Evolutionary conservation across 64 coral and sea anemone genomes (phyloP), one percentile per base, ranked within the genome.

Genomic region (Orbicella faveolata): DNA sequence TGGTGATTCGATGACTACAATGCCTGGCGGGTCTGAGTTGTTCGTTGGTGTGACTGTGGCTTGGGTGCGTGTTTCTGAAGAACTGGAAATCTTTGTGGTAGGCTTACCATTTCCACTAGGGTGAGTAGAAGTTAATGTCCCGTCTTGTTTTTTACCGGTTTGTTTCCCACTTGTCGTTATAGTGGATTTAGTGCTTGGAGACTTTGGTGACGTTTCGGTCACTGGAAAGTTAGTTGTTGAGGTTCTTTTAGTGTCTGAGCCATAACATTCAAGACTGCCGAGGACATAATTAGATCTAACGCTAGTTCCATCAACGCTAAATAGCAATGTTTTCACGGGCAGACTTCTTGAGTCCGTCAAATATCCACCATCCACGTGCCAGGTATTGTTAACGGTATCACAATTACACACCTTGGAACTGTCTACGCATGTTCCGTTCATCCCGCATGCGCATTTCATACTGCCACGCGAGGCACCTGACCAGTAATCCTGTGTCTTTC

Each of bases 401-500:
- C 94, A 96, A 39, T 96, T 96, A 68, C 94, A 96, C 33, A 74
- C 88, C 34, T 89, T 89, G 62, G 81, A 88, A 74, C 26, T 57
- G 21, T 88, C 79, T 66, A 87, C 80, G 67, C 94, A 96, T 51
- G 94, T 96, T 39, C 78, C 70, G 51, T 68, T 83, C 52, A 96
- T 36, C 73, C 94, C 94, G 75, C 94, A 96, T 52, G 88, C 91
- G 75, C 94, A 96, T 10, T 96, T 93, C 77, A 90, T 52, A 69
- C 94, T 96, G 65, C 94, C 91, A 8, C 74, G 83, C 75, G 76
- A 87, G 14, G 94, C 91, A 2, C 94, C 94, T 30, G 91, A 92
- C 94, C 94, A 96, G 77, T 93, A 96, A 79, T 96, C 94, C 70
- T 92, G 90, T 5, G 89, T n/a, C 37, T 90, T 78, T 63, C 88